phyloP scores from a whole-genome alignment of 2,797 vertebrate genomes.

The Phoxinus dragarum region DNA sequence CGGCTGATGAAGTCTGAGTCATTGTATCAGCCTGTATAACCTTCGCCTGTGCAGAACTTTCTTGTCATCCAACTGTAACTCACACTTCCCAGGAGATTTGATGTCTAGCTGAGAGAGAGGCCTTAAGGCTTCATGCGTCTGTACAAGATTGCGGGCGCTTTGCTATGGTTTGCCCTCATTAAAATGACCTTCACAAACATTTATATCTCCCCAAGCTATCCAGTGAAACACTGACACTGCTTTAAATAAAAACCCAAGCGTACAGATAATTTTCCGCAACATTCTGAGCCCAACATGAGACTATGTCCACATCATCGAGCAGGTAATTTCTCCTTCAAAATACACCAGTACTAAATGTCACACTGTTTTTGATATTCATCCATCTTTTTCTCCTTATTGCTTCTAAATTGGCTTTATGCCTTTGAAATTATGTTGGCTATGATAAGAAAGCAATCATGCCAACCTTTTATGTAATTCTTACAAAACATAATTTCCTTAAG shows the following conservation, averaged over 20 bases:
- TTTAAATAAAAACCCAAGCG: conserved; percentile 19
- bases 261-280: conserved; percentile 34
- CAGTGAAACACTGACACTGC: conserved; percentile 24
- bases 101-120: conserved; percentile 48
- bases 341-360: conserved; percentile 18
- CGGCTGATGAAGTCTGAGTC: conserved; percentile 41
- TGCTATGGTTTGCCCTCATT: conserved; percentile 47
- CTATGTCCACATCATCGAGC: conserved; percentile 2
- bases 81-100: conserved; percentile 37
- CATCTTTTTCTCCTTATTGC: conserved; percentile 9
- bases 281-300: neutral
- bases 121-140: conserved; percentile 30
- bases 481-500: conserved; percentile 20
- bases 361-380: neutral
- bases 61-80: conserved; percentile 39
- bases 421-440: conserved; percentile 10
- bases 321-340: conserved; percentile 24
- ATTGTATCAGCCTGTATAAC: conserved; percentile 38
- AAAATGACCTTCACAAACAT: conserved; percentile 51
- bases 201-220: conserved; percentile 23
- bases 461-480: conserved; percentile 19
- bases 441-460: conserved; percentile 8
- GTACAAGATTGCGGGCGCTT: conserved; percentile 28
- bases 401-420: conserved; percentile 17
- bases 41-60: conserved; percentile 30